Evolutionary conservation across 2,797 vertebrate species (phyloP).

Genomic region (Helicolenus hilgendorfi): DNA sequence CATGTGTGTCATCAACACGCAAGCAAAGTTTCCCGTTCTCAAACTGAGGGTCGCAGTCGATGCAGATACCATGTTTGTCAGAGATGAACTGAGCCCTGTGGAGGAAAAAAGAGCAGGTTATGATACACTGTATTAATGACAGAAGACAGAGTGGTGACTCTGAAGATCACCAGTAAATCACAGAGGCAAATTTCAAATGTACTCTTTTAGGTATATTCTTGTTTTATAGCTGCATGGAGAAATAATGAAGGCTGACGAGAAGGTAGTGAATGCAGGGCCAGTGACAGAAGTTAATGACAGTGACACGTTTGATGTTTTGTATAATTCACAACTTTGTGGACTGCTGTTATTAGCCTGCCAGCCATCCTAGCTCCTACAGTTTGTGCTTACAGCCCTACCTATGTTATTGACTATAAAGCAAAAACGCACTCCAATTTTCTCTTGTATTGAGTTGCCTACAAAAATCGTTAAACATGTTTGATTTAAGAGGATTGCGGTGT

Average conservation of each 20-base stretch:
- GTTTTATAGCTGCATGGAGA: not conserved
- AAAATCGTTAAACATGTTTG: not conserved
- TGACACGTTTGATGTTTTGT: not conserved
- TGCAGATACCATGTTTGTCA: slow-evolving; percentile 88
- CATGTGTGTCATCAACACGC: not conserved
- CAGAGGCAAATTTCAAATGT: not conserved
- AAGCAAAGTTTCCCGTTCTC: slow-evolving; percentile 81
- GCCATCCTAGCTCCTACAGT: not conserved
- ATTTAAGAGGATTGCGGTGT: not conserved
- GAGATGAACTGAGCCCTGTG: slow-evolving; percentile 86
- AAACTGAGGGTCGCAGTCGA: slow-evolving; percentile 69
- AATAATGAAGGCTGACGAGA: not conserved
- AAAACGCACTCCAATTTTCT: not conserved
- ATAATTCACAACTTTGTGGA: not conserved
- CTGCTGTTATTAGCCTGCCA: not conserved
- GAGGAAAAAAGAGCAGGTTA: slow-evolving; percentile 11
- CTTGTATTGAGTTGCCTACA: not conserved
- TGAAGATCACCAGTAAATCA: not conserved
- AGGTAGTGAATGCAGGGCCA: not conserved
- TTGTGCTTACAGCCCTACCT: no score
- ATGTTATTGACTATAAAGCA: not conserved
- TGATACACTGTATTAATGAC: not conserved
- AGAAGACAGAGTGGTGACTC: not conserved
- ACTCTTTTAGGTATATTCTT: not conserved
- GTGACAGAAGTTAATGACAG: not conserved